Evolutionary conservation across 1,140 invertebrate genomes (phyloP).

Genomic region (Drosophila quadrilineata): DNA sequence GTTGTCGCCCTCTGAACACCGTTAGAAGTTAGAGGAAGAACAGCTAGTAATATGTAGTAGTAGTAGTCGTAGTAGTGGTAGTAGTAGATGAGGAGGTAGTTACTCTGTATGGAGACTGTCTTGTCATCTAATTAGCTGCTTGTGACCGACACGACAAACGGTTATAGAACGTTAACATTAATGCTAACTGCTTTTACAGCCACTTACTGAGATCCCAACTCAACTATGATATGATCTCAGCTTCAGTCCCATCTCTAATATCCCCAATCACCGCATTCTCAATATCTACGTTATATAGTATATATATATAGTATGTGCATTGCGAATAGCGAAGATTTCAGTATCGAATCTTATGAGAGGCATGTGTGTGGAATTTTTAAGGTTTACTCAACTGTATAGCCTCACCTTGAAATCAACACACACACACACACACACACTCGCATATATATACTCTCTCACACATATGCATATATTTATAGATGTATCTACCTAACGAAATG

Average conservation of each 20-base stretch:
- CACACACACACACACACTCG: neutral
- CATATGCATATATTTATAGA: neutral
- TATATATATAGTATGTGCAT: no score
- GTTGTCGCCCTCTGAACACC: no score
- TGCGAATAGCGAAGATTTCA: slow-evolving; percentile 1
- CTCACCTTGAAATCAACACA: slow-evolving; percentile 39
- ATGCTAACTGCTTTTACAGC: slow-evolving; percentile 17
- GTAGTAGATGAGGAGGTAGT: neutral
- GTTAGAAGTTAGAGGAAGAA: no score
- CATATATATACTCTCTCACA: neutral
- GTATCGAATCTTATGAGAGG: neutral
- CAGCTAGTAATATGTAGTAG: no score
- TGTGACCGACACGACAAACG: slow-evolving; percentile 28
- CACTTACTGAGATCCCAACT: slow-evolving; percentile 20
- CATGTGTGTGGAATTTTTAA: no score
- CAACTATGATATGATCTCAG: slow-evolving; percentile 10
- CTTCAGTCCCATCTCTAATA: no score
- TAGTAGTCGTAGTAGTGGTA: no score
- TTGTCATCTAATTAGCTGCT: slow-evolving; percentile 38
- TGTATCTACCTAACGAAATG: slow-evolving; percentile 16
- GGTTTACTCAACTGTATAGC: slow-evolving; percentile 19
- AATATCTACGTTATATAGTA: slow-evolving; percentile 2
- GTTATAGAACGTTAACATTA: neutral
- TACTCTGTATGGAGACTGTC: neutral
- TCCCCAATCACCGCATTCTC: no score